These are phyloP conservation scores for Meloidogyne hapla DNA, from an alignment of 1,140 invertebrate genomes.

Conservation along the genomic window DNA sequence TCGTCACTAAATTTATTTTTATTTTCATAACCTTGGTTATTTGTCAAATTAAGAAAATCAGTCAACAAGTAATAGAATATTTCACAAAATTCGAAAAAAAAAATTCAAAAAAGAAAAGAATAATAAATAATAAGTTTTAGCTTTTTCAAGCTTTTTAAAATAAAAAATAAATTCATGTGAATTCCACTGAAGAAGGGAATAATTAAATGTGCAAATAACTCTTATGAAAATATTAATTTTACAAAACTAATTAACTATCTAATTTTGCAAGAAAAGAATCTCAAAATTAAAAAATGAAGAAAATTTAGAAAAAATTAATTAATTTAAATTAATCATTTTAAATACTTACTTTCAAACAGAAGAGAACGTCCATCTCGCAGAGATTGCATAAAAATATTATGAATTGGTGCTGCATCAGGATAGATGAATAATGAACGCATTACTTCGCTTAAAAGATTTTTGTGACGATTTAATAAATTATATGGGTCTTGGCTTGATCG, in stretches of 20 bases:
- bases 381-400: not conserved
- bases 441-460: not conserved
- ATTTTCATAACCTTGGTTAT: too few relatives aligned
- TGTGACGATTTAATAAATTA: not conserved
- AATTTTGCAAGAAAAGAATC: not conserved
- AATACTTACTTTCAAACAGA: not conserved
- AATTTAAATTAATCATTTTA: not conserved
- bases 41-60: too few relatives aligned
- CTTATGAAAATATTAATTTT: too few relatives aligned
- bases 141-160: not conserved
- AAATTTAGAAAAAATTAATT: not conserved
- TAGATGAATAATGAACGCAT: not conserved
- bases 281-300: not conserved
- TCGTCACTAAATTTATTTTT: too few relatives aligned
- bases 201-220: not conserved
- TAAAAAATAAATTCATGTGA: not conserved
- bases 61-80: too few relatives aligned
- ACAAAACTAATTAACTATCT: not conserved
- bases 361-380: not conserved
- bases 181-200: not conserved
- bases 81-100: too few relatives aligned
- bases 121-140: too few relatives aligned
- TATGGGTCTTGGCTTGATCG: constrained; percentile 4
- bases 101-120: too few relatives aligned
- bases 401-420: not conserved